Base-by-base conservation (phyloP, 1,140 invertebrate genomes). In the Papilio polyxenes region DNA sequence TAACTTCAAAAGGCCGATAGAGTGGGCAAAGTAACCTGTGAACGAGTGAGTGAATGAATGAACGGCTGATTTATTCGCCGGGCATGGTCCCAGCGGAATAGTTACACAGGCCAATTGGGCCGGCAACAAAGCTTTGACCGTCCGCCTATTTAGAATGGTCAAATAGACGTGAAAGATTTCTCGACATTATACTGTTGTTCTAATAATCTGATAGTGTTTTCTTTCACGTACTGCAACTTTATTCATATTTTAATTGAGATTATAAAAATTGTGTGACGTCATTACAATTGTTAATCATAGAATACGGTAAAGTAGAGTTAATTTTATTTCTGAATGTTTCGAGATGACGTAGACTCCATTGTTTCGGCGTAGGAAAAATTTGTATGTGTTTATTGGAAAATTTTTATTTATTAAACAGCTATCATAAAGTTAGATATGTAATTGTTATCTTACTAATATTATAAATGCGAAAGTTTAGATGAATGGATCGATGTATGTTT, bases 21-120 rank as follows among this genome's bases (percentile, higher is more conserved):
- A 82, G 59, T 31, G 51, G 37, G 62, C 77, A 75, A 77, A 86
- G 83, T 85, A 85, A 83, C 83, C 79, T 84, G 85, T 83, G 85
- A 87, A 83, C 81, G 86, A 86, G 81, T 83, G 83, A 88, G 72
- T 85, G 89, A 90, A 84, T 83, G 88, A 90, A 83, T 87, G 89
- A 88, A 88, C 87, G 87, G 82, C 86, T 89, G 89, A 92, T 91
- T 91, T 92, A 89, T 91, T 91, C 89, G 87, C 85, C 83, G 83
- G 85, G 51, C 13, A 83, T 85, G 85, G 83, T 88, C 87, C 85
- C 83, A n/a, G 81, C 81, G 84, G 87, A 84, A 85, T 87, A 85
- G 84, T 79, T 82, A 83, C 81, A 72, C 23, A 82, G 84, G 83
- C 88, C 87, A 88, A 89, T 88, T 84, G 87, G 82, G 86, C 82